Evolutionary conservation across 2,888 invertebrate species (phyloP).

Genomic region (Hofmannophila pseudospretella): DNA sequence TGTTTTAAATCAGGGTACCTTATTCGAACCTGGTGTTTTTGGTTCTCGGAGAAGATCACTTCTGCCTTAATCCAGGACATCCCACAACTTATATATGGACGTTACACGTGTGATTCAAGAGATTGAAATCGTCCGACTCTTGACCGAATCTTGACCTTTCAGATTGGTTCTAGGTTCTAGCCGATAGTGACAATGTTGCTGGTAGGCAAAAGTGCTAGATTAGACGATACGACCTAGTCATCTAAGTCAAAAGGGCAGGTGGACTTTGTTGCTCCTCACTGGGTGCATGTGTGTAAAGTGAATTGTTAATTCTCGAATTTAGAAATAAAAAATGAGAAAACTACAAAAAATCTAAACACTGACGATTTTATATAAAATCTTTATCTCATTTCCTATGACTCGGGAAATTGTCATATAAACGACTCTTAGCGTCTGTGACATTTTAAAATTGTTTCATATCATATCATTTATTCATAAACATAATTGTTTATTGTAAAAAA

Average conservation of each 20-base stretch:
- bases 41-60: constrained; percentile 46
- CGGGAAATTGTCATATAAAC: no score
- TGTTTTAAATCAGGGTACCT: constrained; percentile 24
- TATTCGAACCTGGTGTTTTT: constrained; percentile 25
- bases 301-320: no score
- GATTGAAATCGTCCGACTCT: no score
- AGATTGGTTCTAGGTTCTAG: not conserved
- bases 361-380: no score
- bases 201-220: not conserved
- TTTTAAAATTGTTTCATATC: no score
- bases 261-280: not conserved
- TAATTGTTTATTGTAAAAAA: no score
- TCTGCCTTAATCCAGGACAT: constrained; percentile 26
- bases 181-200: not conserved
- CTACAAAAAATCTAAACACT: no score
- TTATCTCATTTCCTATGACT: no score
- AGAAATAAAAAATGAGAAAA: no score
- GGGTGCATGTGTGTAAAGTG: no score
- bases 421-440: no score
- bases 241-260: not conserved
- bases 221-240: not conserved
- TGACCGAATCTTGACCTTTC: constrained; percentile 10
- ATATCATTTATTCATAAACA: no score
- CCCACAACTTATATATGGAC: constrained; percentile 45
- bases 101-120: constrained; percentile 34